Conservation (phyloP, 2,888 invertebrate species). For the Orthosia cruda region DNA sequence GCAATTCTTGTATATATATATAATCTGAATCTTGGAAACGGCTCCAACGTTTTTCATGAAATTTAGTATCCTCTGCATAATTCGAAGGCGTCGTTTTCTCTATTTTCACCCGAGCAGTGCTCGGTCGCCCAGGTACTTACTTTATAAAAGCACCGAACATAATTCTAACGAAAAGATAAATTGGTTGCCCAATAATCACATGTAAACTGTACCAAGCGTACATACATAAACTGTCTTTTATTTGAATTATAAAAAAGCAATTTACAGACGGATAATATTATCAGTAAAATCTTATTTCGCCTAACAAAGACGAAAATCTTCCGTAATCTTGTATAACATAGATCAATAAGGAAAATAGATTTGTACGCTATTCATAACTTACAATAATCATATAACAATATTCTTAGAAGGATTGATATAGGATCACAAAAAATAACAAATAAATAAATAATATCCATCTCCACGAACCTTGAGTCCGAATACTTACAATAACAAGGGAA, state of each 20-base stretch:
- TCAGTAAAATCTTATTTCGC: slow-evolving; percentile 25
- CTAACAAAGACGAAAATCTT: slow-evolving; percentile 28
- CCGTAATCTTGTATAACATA: slow-evolving; percentile 41
- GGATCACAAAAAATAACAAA: neutral
- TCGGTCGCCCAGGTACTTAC: no score
- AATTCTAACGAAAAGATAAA: no score
- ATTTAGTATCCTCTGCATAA: no score
- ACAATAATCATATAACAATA: slow-evolving; percentile 2
- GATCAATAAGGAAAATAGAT: slow-evolving; percentile 40
- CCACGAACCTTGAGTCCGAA: neutral
- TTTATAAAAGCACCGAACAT: no score
- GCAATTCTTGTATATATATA: no score
- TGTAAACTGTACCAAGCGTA: neutral
- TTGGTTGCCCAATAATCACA: neutral
- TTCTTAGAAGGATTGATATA: slow-evolving; percentile 5
- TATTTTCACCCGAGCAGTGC: no score
- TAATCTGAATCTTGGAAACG: no score
- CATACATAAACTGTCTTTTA: neutral
- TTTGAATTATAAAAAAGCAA: slow-evolving; percentile 38
- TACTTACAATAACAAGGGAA: no score
- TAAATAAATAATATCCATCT: neutral
- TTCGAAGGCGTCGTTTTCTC: no score
- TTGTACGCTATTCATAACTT: slow-evolving; percentile 29
- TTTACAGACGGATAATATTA: slow-evolving; percentile 24
- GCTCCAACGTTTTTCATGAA: no score